Conservation (phyloP, 2,888 invertebrate species). For the Synergus laeviventris region DNA sequence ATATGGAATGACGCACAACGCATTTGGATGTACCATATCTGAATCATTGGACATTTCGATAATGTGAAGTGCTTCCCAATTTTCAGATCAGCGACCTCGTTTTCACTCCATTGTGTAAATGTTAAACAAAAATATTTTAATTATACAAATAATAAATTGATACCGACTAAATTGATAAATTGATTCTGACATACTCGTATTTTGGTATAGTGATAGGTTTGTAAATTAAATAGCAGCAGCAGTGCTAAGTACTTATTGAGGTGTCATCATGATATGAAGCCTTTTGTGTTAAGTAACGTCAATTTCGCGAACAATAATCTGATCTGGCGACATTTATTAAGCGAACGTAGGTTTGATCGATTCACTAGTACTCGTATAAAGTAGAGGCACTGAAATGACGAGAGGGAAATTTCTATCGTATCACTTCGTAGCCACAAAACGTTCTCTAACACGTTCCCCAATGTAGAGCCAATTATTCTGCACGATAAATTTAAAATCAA, state of each 20-base stretch:
- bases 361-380: neutral
- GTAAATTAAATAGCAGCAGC: too few species aligned
- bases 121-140: too few species aligned
- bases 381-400: neutral
- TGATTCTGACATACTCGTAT: too few species aligned
- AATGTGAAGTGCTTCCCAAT: neutral
- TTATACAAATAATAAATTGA: too few species aligned
- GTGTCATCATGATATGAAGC: neutral
- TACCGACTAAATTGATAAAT: too few species aligned
- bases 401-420: neutral
- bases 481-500: neutral
- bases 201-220: too few species aligned
- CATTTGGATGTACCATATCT: neutral
- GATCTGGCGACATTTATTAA: neutral
- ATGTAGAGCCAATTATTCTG: neutral
- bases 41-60: neutral
- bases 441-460: neutral
- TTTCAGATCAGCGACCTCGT: neutral
- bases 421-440: neutral
- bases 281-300: neutral
- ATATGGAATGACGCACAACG: neutral
- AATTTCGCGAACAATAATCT: neutral
- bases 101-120: too few species aligned
- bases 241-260: too few species aligned
- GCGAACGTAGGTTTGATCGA: neutral